Base-by-base conservation (phyloP, 2,113 vertebrate species). In the Takifugu flavidus region DNA sequence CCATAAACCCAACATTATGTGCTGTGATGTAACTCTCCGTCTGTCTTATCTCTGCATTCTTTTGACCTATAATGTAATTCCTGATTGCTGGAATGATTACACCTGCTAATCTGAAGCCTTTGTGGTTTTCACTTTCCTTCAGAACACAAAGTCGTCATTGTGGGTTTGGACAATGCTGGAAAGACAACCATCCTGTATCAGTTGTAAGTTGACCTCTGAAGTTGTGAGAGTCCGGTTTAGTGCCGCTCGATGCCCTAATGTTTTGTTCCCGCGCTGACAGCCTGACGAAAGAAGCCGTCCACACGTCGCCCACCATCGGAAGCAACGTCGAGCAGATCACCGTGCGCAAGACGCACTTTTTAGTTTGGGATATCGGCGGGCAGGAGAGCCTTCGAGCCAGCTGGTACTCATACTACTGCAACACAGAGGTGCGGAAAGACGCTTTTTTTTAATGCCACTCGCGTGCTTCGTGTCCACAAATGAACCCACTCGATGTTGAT, bases 81-180 rank as follows among this genome's bases (percentile, higher is more conserved):
- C n/a, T 15, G 45, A 5, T 47, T 15, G 45, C 13, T 15, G 4
- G 2, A 13, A 46, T 46, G 12, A 46, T 46, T 13, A n/a, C n/a
- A 63, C 34, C 45, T 46, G 45, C 15, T 60, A 11, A 57, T 49
- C 10, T 49, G 14, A 6, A 15, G 13, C 49, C 6, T 52, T 54
- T 0, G 34, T 39, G 27, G 61, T 53, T 12, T 28, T 15, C 1
- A 8, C 11, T 58, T 49, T 56, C 56, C 67, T 65, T 5, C 82
- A 95, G 94, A 95, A 43, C 93, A 93, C 90, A 93, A 94, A 83
- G 93, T 95, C 43, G 90, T 93, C 75, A 83, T 94, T 50, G 89
- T 93, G 58, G 93, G 94, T 56, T 79, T 95, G 84, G 92, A 95
- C 87, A 94, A 93, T 13, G 92, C 92, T 8, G 93, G 93, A 3